Percentiles rank a stretch among this genome's conserved stretches.
phyloP scores from a whole-genome alignment of 2,113 vertebrate species.

The Platichthys flesus region DNA sequence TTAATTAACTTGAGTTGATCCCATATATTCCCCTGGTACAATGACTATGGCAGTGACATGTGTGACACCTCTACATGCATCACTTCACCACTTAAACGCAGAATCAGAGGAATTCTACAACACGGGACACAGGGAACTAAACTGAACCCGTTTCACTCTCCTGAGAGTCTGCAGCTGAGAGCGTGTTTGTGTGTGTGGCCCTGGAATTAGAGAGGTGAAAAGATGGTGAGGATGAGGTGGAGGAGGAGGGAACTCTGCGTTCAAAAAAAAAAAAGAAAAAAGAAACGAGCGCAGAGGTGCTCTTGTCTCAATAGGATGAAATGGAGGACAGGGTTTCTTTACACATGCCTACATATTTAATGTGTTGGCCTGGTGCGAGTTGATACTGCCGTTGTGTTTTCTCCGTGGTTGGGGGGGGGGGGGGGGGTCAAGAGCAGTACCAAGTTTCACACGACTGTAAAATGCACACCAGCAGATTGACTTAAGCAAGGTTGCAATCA shows the following conservation, averaged over 20 bases:
- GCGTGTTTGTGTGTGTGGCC: conserved; percentile 28
- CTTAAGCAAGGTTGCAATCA: too few relatives aligned
- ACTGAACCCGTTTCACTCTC: background rate
- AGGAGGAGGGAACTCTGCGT: conserved; percentile 6
- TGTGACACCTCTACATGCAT: background rate
- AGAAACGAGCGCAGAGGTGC: conserved; percentile 35
- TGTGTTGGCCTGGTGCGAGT: conserved; percentile 52
- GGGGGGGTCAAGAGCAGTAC: conserved; percentile 9
- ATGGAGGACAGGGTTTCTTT: conserved; percentile 62
- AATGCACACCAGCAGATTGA: too few relatives aligned
- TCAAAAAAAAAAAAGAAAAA: conserved; percentile 17
- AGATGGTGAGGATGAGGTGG: conserved; percentile 25
- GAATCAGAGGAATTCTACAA: background rate
- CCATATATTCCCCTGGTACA: background rate
- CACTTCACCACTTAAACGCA: background rate
- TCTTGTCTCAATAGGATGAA: conserved; percentile 46
- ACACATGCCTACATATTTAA: conserved; percentile 77
- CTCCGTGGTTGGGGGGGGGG: background rate
- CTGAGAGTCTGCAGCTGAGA: conserved; percentile 28
- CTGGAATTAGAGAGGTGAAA: conserved; percentile 47
- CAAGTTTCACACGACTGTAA: too few relatives aligned
- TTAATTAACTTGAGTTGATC: background rate
- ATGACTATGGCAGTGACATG: background rate
- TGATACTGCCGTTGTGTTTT: conserved; percentile 38
- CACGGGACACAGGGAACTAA: background rate